Conservation (phyloP, 2,797 vertebrate genomes). For the Amphiprion clarkii region DNA sequence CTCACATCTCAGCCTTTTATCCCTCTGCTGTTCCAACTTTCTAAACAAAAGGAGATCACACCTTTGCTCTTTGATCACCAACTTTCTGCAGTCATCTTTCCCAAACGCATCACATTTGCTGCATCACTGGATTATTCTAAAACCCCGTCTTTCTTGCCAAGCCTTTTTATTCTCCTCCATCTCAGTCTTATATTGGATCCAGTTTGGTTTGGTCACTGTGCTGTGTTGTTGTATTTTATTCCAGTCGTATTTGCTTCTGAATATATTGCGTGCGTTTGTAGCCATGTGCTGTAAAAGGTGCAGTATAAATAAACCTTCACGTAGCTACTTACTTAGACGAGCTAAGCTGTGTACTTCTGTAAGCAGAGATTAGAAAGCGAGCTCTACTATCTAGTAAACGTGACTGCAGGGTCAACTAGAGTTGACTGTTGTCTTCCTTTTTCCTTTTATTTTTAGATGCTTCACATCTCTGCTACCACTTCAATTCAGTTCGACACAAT, state of each 20-base stretch:
- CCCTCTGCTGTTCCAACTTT: too few relatives aligned
- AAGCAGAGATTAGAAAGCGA: slow-evolving; percentile 55
- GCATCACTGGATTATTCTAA: not conserved
- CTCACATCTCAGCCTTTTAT: slow-evolving; percentile 21
- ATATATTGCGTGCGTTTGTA: too few relatives aligned
- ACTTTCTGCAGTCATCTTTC: not conserved
- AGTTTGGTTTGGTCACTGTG: not conserved
- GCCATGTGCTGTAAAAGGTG: too few relatives aligned
- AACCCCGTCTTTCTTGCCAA: not conserved
- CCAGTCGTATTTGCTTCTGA: too few relatives aligned
- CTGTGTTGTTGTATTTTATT: not conserved
- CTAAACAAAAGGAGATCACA: not conserved
- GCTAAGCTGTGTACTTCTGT: slow-evolving; percentile 50
- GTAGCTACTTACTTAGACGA: slow-evolving; percentile 25
- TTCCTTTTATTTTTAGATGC: not conserved
- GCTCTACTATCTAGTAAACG: slow-evolving; percentile 24
- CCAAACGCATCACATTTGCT: slow-evolving; percentile 4
- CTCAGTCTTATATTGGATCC: too few relatives aligned
- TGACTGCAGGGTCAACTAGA: slow-evolving; percentile 1
- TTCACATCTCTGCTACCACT: not conserved
- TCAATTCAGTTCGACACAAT: not conserved
- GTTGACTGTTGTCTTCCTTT: not conserved
- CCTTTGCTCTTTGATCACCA: slow-evolving; percentile 1
- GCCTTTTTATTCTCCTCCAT: not conserved
- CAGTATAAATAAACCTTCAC: too few relatives aligned